Base-by-base conservation (phyloP, 2,888 invertebrate species). In the Cylloceria caligata region DNA sequence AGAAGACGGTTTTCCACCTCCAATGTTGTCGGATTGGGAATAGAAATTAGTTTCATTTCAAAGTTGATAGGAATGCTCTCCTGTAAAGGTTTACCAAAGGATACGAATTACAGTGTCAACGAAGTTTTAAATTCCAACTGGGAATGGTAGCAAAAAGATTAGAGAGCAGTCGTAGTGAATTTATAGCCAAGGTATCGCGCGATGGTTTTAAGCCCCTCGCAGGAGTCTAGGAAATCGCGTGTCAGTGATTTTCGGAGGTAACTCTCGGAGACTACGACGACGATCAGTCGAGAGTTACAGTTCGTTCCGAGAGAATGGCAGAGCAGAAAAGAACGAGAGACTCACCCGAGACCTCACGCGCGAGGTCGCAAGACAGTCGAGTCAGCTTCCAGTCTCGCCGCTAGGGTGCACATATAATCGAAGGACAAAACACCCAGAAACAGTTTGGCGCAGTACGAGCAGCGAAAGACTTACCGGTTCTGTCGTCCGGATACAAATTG, bases 401-500 rank as follows among this genome's bases (percentile, higher is more conserved):
- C n/a, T n/a, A n/a, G n/a, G n/a, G n/a, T n/a, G n/a, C n/a, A n/a
- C n/a, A n/a, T 13, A 13, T 24, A 52, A 68, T 67, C 60, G 57
- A 39, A 39, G 68, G 47, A 49, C 45, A 77, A 62, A 49, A 19
- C 39, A 24, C 16, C 47, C 49, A 30, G 60, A 57, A 62, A 62
- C 60, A 77, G 47, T 30, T 30, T 62, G 68, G 30, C 34, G n/a
- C 42, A 65, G 62, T 47, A 68, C 60, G 36, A 65, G 39, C 19
- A 60, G 16, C 16, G 69, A 72, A 62, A 80, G 74, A 69, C 45
- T 30, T 30, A 30, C 5, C 30, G 30, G 45, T 75, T 75, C 55
- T 74, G 62, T 62, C 11, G 55, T 65, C 64, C 72, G 74, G 75
- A 80, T 75, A 80, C 80, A 71, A 75, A 80, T 80, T 65, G 75